Evolutionary conservation across 2,888 invertebrate species (phyloP).

Genomic region (Galerucella nymphaeae): DNA sequence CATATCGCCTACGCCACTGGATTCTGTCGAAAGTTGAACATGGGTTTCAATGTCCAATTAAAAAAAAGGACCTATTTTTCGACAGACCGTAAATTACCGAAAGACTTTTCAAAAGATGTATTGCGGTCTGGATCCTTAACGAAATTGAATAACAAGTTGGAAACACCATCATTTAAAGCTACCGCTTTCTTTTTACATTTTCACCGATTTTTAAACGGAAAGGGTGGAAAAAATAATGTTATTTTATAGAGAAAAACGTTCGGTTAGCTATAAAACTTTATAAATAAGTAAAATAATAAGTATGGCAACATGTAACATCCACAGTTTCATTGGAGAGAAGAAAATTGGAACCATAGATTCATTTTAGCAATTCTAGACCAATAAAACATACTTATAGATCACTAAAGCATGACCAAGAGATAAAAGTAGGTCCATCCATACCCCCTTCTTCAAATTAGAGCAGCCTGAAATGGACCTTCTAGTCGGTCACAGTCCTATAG

Average conservation of each 20-base stretch:
- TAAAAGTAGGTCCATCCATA: too few species aligned
- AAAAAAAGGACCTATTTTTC: slow-evolving; percentile 50
- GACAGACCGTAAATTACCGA: slow-evolving; percentile 50
- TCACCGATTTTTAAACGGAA: background rate
- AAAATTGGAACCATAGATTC: too few species aligned
- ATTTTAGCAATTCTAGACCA: too few species aligned
- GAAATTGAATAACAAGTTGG: slow-evolving; percentile 47
- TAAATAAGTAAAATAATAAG: too few species aligned
- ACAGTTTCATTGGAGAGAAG: too few species aligned
- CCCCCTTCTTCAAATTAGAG: too few species aligned
- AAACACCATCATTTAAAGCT: slow-evolving; percentile 32
- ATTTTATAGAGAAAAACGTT: background rate
- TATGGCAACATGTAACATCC: too few species aligned
- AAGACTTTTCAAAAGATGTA: slow-evolving; percentile 48
- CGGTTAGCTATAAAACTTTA: too few species aligned
- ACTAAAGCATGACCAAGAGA: too few species aligned
- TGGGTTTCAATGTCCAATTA: slow-evolving; percentile 49
- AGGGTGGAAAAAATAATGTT: background rate
- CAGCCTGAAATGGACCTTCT: too few species aligned
- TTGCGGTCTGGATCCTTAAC: slow-evolving; percentile 45
- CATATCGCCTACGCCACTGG: slow-evolving; percentile 10
- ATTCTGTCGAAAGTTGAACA: slow-evolving; percentile 35
- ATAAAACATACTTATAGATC: too few species aligned
- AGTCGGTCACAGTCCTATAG: too few species aligned
- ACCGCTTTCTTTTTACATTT: slow-evolving; percentile 14